Percentiles rank a stretch among this genome's conserved stretches.
phyloP scores from a whole-genome alignment of 1,140 invertebrate species.

The Lasaia peninsularis region DNA sequence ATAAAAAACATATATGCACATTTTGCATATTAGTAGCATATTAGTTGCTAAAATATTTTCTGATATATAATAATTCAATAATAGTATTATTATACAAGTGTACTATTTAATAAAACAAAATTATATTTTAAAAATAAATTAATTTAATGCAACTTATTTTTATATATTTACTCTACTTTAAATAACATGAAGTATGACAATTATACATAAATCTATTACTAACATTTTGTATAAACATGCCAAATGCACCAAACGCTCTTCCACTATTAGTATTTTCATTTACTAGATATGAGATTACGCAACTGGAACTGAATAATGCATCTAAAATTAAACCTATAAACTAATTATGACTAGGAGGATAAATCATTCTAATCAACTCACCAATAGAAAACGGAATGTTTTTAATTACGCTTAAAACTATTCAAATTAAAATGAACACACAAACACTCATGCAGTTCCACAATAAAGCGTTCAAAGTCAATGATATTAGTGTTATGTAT shows the following conservation, averaged over 20 bases:
- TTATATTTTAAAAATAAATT: no score
- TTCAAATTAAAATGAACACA: constrained; percentile 3
- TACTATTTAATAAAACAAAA: no score
- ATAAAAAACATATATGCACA: no score
- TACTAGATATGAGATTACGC: constrained; percentile 2
- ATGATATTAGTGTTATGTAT: constrained; percentile 30
- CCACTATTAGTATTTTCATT: neutral
- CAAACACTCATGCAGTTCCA: constrained; percentile 16
- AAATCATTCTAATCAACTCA: neutral
- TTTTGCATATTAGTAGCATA: no score
- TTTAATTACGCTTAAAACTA: neutral
- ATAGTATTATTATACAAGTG: no score
- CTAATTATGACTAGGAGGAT: neutral
- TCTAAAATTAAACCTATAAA: neutral
- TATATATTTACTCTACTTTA: no score
- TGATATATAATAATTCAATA: no score
- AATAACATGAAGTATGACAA: no score
- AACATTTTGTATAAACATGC: neutral
- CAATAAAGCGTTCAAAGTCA: constrained; percentile 8
- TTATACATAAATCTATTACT: neutral
- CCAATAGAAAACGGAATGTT: neutral
- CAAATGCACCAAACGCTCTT: neutral
- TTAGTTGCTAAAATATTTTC: no score
- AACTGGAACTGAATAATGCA: neutral
- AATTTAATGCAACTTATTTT: no score